Conservation (phyloP, 2,888 invertebrate species). For the Thumatha senex region DNA sequence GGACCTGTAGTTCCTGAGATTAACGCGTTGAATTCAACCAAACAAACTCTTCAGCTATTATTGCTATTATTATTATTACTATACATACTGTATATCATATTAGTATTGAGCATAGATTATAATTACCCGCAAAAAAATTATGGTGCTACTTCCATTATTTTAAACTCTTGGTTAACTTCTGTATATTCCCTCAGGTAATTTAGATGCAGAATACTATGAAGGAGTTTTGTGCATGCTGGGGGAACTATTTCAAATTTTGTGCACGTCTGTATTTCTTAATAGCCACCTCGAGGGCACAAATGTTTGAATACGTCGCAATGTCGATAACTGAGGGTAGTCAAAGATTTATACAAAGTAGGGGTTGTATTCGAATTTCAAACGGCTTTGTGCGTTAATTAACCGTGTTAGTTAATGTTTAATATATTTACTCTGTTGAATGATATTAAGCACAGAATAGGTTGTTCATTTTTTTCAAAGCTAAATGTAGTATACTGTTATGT, state of each 20-base stretch:
- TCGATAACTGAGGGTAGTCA: slow-evolving; percentile 34
- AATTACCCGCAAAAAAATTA: background rate
- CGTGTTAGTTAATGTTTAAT: slow-evolving; percentile 25
- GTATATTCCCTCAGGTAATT: slow-evolving; percentile 68
- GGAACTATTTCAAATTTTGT: slow-evolving; percentile 65
- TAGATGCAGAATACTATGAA: slow-evolving; percentile 65
- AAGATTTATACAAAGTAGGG: slow-evolving; percentile 41
- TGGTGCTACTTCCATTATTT: slow-evolving; percentile 28
- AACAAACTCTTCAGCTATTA: too few species aligned
- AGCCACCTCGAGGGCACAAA: slow-evolving; percentile 60
- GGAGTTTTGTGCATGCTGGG: slow-evolving; percentile 70
- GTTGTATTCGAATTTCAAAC: slow-evolving; percentile 25
- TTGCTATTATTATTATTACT: too few species aligned
- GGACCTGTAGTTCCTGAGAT: too few species aligned
- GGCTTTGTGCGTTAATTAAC: slow-evolving; percentile 36
- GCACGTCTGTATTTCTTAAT: slow-evolving; percentile 62
- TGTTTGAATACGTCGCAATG: slow-evolving; percentile 25
- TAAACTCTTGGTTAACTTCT: slow-evolving; percentile 7
- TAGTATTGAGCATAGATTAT: too few species aligned
- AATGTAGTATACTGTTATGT: too few species aligned
- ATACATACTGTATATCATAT: too few species aligned
- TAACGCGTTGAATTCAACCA: too few species aligned
- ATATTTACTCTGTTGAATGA: slow-evolving; percentile 2
- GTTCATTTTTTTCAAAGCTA: background rate
- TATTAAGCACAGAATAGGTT: background rate